These are phyloP conservation scores for Ptilodon capucinus DNA, from an alignment of 2,888 invertebrate species.

Conservation along the genomic window DNA sequence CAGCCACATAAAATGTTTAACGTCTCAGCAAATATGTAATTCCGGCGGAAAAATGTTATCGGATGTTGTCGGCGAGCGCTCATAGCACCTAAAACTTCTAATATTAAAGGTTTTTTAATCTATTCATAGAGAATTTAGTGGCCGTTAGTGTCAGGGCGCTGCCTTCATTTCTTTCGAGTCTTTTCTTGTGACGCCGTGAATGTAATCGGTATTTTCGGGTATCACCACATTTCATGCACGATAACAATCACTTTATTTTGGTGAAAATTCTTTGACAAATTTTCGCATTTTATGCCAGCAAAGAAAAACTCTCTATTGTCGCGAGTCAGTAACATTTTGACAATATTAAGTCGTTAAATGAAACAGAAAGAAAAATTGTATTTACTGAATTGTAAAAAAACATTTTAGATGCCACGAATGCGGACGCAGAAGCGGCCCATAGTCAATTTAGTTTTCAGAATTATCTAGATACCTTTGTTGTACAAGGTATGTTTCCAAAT, in stretches of 20 bases:
- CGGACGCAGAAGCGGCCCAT: no score
- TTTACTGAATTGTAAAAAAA: no score
- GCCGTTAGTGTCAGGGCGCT: constrained; percentile 55
- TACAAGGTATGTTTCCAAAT: no score
- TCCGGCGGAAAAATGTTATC: constrained; percentile 28
- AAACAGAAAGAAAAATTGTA: no score
- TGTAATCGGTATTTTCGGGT: constrained; percentile 42
- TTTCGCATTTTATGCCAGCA: no score
- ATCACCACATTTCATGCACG: constrained; percentile 38
- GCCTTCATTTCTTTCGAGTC: constrained; percentile 44
- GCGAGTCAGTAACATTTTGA: no score
- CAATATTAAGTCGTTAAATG: no score
- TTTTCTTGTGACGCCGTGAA: constrained; percentile 44
- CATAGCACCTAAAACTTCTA: constrained; percentile 39
- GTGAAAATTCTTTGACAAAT: constrained; percentile 22
- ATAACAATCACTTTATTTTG: constrained; percentile 31
- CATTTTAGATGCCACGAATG: no score
- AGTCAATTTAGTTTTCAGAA: no score
- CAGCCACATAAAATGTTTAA: constrained; percentile 28
- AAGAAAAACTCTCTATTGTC: no score
- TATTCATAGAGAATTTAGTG: constrained; percentile 55
- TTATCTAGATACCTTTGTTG: no score
- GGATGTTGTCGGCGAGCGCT: constrained; percentile 21
- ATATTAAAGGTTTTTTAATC: constrained; percentile 56
- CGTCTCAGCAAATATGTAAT: constrained; percentile 35